phyloP scores from a whole-genome alignment of 2,888 invertebrate species.

The Tenthredo distinguenda region DNA sequence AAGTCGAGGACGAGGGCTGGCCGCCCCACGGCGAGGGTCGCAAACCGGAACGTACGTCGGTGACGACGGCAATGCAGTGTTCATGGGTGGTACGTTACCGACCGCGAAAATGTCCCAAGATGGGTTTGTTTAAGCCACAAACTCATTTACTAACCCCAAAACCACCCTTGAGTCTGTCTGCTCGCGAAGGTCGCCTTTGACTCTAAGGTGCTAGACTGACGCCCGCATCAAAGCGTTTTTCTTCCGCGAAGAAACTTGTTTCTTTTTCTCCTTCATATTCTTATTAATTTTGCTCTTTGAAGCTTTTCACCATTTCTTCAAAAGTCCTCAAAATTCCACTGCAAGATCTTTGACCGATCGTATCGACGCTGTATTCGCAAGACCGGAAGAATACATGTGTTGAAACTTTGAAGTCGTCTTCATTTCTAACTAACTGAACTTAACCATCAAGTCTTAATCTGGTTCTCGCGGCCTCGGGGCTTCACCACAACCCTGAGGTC shows the following conservation, averaged over 20 bases:
- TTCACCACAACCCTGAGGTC: slow-evolving; percentile 8
- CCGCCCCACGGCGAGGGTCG: slow-evolving; percentile 58
- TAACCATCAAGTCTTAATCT: background rate
- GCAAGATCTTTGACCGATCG: background rate
- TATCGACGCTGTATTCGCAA: background rate
- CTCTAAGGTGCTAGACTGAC: slow-evolving; percentile 19
- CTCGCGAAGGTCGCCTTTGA: slow-evolving; percentile 44
- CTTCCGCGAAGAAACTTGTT: background rate
- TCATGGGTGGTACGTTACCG: slow-evolving; percentile 50
- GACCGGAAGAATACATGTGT: background rate
- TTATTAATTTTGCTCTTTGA: background rate
- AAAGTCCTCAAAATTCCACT: background rate
- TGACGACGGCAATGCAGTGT: slow-evolving; percentile 34
- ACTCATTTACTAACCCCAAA: slow-evolving; percentile 43
- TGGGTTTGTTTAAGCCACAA: slow-evolving; percentile 46
- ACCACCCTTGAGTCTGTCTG: slow-evolving; percentile 31
- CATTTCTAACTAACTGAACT: background rate
- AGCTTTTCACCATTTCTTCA: background rate
- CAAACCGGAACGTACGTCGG: slow-evolving; percentile 53
- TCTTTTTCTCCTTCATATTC: background rate
- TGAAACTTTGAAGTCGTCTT: background rate
- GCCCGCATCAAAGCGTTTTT: background rate
- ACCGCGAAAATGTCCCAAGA: slow-evolving; percentile 42
- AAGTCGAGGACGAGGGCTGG: slow-evolving; percentile 42
- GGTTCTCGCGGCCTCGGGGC: background rate